These are phyloP conservation scores for Ectropis grisescens DNA, from an alignment of 1,140 invertebrate genomes.

Conservation along the genomic window DNA sequence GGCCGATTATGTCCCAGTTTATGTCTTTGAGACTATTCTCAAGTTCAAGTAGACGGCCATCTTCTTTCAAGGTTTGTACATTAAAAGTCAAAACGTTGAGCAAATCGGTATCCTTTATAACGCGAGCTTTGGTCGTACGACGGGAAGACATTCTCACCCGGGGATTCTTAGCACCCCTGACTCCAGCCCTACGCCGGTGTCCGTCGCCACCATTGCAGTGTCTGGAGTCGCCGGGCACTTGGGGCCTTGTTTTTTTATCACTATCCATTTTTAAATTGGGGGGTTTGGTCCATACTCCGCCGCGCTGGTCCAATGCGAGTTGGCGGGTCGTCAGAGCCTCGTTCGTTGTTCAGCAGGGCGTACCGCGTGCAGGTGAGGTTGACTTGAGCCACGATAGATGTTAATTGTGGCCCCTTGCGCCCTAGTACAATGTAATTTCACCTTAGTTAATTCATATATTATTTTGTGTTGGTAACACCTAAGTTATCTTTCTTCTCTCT, in stretches of 20 bases:
- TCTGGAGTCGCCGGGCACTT: conserved; percentile 5
- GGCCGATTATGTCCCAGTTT: conserved; percentile 3
- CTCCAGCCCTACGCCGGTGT: conserved; percentile 1
- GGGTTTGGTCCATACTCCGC: not conserved
- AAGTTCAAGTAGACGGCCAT: conserved; percentile 3
- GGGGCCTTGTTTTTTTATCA: conserved; percentile 1
- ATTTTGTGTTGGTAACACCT: too few relatives aligned
- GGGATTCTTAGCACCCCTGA: conserved; percentile 11
- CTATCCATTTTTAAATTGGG: not conserved
- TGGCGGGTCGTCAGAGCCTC: conserved; percentile 3
- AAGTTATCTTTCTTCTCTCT: too few relatives aligned
- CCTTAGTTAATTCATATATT: too few relatives aligned
- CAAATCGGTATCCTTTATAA: conserved; percentile 1
- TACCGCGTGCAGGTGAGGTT: conserved; percentile 1
- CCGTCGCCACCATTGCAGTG: conserved; percentile 1
- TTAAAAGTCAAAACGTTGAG: conserved; percentile 5
- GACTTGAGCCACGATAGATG: not conserved
- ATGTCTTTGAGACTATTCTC: conserved; percentile 1
- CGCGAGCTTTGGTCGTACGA: conserved; percentile 2
- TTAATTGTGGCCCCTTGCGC: too few relatives aligned
- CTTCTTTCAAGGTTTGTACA: conserved; percentile 1
- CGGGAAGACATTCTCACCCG: conserved; percentile 3
- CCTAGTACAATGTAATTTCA: too few relatives aligned
- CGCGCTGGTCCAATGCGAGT: conserved; percentile 3
- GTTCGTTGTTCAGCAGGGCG: conserved; percentile 2